Conservation (phyloP, 2,113 vertebrate species). For the Nasalis larvatus region DNA sequence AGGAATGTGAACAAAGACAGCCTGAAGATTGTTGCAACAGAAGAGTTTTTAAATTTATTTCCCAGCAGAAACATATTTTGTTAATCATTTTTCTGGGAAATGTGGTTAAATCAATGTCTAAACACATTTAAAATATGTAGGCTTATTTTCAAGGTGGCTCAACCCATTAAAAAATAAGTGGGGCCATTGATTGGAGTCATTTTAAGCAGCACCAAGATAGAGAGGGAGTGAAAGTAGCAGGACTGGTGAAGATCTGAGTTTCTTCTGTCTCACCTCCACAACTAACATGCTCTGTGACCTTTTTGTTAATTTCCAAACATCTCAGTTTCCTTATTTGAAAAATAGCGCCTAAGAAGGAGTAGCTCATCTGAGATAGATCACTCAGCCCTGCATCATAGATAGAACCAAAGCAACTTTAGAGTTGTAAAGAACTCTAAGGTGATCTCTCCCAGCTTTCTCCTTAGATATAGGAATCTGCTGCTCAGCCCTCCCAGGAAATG, state of each 20-base stretch:
- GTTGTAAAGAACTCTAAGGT: neutral
- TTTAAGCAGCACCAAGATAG: neutral
- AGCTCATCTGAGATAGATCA: neutral
- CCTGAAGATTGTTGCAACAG: neutral
- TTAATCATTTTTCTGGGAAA: neutral
- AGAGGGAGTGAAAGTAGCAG: neutral
- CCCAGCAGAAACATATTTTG: neutral
- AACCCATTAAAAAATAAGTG: neutral
- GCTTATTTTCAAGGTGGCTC: conserved; percentile 9
- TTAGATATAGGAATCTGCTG: neutral
- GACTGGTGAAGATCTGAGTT: neutral
- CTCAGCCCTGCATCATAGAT: neutral
- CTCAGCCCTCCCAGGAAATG: neutral
- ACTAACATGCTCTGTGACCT: neutral
- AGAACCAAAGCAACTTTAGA: neutral
- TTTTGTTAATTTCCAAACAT: neutral
- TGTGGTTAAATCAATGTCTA: neutral
- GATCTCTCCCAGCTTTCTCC: neutral
- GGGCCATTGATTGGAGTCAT: neutral
- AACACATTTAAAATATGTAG: too few relatives aligned
- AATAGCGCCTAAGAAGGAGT: neutral
- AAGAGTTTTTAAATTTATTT: neutral
- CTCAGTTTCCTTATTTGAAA: neutral
- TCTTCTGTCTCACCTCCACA: neutral
- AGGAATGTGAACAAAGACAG: neutral